A percentile compares a stretch with the other conserved stretches of the same genome.
Conservation (phyloP, 2,797 vertebrate genomes). For the Oceanodroma leucorhoa region DNA sequence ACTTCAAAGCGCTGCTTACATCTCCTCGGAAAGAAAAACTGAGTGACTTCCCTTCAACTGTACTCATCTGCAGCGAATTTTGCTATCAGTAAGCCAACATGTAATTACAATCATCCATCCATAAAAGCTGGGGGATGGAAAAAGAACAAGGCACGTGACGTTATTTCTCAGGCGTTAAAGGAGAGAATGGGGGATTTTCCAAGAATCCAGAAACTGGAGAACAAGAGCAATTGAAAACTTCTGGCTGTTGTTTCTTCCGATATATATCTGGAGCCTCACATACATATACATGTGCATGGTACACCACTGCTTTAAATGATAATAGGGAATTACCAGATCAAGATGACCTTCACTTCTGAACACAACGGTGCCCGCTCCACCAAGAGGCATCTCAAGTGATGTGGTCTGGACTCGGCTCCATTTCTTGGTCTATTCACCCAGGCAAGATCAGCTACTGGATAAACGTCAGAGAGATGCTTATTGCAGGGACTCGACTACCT, state of each 20-base stretch:
- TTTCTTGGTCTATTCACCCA: not conserved
- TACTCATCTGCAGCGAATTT: not conserved
- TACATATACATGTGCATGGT: not conserved
- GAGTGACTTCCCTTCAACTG: not conserved
- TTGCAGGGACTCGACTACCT: not conserved
- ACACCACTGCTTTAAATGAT: not conserved
- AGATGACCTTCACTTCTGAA: not conserved
- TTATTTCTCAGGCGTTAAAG: not conserved
- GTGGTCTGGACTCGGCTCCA: not conserved
- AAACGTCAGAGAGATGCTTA: not conserved
- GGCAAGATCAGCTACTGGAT: not conserved
- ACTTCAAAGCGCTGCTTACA: not conserved
- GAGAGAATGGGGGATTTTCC: not conserved
- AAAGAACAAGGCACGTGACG: not conserved
- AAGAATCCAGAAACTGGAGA: not conserved
- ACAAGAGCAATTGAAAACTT: not conserved
- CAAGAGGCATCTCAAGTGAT: not conserved
- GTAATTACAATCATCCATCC: not conserved
- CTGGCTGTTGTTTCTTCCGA: fast-evolving
- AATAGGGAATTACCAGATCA: not conserved
- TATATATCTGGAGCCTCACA: not conserved
- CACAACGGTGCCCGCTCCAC: fast-evolving
- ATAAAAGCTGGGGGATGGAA: not conserved
- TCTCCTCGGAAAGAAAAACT: not conserved
- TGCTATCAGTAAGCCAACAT: not conserved